These are phyloP conservation scores for Psylliodes chrysocephalus DNA, from an alignment of 2,888 invertebrate species.

Conservation along the genomic window DNA sequence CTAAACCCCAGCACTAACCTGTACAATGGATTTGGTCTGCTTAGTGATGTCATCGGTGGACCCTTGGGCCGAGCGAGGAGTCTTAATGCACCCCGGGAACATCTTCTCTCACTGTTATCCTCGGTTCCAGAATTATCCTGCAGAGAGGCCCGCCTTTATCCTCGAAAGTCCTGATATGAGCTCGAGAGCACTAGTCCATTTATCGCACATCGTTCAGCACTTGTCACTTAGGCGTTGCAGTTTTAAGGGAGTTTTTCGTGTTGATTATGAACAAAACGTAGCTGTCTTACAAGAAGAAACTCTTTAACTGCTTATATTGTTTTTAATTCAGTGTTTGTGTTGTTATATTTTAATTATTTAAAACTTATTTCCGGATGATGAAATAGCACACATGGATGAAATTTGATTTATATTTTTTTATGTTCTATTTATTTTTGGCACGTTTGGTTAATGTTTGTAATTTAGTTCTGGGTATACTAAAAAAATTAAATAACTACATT, in stretches of 20 bases:
- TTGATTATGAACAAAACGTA: not conserved
- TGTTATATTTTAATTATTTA: no score
- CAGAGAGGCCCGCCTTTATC: constrained; percentile 25
- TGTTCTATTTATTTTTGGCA: no score
- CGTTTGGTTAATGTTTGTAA: no score
- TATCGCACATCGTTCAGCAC: constrained; percentile 20
- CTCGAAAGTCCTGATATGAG: constrained; percentile 25
- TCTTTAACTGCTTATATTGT: not conserved
- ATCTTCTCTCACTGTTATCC: constrained; percentile 56
- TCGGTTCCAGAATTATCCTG: constrained; percentile 36
- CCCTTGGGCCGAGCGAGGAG: constrained; percentile 76
- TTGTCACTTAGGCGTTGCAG: constrained; percentile 14
- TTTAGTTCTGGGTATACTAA: no score
- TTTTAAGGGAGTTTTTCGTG: not conserved
- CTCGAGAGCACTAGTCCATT: constrained; percentile 25
- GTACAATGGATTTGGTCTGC: constrained; percentile 76
- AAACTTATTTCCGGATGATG: no score
- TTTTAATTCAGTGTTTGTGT: not conserved
- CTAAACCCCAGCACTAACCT: constrained; percentile 66
- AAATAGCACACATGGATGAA: no score
- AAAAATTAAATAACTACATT: no score
- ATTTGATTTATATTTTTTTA: no score
- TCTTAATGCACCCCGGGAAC: constrained; percentile 77
- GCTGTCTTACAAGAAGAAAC: no score
- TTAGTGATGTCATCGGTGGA: constrained; percentile 81